Conservation (phyloP, 2,113 vertebrate genomes). For the Mandrillus leucophaeus region DNA sequence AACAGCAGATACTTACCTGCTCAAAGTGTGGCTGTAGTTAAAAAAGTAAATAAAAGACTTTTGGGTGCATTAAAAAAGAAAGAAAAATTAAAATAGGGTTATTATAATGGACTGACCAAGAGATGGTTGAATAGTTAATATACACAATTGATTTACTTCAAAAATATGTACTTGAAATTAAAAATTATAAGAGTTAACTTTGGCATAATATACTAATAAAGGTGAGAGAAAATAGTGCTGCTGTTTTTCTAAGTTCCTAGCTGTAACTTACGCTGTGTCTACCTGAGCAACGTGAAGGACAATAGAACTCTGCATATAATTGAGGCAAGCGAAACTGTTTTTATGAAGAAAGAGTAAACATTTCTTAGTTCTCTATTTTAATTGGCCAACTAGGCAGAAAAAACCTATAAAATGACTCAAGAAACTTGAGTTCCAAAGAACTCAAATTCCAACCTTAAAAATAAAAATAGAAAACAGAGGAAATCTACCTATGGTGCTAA, state of each 20-base stretch:
- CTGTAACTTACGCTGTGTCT: neutral
- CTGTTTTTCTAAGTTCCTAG: neutral
- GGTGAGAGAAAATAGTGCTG: neutral
- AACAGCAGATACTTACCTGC: constrained; percentile 60
- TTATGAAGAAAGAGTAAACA: neutral
- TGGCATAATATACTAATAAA: neutral
- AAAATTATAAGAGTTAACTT: neutral
- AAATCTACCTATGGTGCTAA: neutral
- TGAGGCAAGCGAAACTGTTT: neutral
- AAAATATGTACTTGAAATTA: constrained; percentile 8
- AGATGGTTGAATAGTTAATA: neutral
- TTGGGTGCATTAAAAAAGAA: constrained; percentile 64
- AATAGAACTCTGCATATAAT: neutral
- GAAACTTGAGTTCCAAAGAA: neutral
- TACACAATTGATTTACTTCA: neutral
- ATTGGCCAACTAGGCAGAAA: neutral
- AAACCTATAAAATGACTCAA: neutral
- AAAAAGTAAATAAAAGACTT: constrained; percentile 53
- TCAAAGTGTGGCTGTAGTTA: constrained; percentile 7
- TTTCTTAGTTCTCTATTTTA: constrained; percentile 4
- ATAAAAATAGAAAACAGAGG: neutral
- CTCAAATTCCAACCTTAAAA: neutral
- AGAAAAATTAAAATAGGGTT: constrained; percentile 61
- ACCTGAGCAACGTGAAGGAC: neutral
- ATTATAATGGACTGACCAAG: constrained; percentile 17